Evolutionary conservation across 2,888 invertebrate genomes (phyloP), one percentile per base, ranked within the genome.

Genomic region (Spisula solida): DNA sequence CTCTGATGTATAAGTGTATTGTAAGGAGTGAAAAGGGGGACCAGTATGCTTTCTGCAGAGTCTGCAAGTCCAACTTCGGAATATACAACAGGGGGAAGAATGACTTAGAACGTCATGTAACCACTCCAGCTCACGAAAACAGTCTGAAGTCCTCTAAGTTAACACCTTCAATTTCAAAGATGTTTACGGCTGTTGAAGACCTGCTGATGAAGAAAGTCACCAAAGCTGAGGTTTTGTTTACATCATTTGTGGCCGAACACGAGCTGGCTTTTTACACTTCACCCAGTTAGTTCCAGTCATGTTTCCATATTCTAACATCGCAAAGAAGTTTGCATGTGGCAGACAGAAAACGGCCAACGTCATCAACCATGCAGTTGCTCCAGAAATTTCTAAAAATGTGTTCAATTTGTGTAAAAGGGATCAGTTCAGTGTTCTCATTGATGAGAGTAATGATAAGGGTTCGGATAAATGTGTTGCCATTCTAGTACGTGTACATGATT

Each of bases 231-330:
- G 88, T 90, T 0, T 31, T 91, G 16, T 93, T 93, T 70, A 70
- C 91, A 10, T 66, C 51, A 12, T 92, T 90, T 41, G 29, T 93
- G 0, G 89, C 91, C 18, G 91, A 92, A 60, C 91, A 92, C 86
- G 91, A 93, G 55, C 81, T 88, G 6, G 83, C 92, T 0, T 88
- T 92, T n/a, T 48, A 83, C 90, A 92, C 79, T 91, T 92, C 81
- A 87, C 86, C 20, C 10, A 47, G 0, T 56, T 91, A 1, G 47
- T 88, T 48, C 86, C 87, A 85, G 25, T 25, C 12, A 91, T 93
- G 93, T 93, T 93, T 79, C 92, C 93, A 51, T 91, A 93, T 79
- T 91, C 87, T 5, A 12, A 47, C 6, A 47, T 47, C 5, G 47
- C 47, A 47, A 47, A 12, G 5, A n/a, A n/a, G n/a, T n/a, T n/a